phyloP scores from a whole-genome alignment of 2,888 invertebrate genomes.

The Microctonus brassicae region DNA sequence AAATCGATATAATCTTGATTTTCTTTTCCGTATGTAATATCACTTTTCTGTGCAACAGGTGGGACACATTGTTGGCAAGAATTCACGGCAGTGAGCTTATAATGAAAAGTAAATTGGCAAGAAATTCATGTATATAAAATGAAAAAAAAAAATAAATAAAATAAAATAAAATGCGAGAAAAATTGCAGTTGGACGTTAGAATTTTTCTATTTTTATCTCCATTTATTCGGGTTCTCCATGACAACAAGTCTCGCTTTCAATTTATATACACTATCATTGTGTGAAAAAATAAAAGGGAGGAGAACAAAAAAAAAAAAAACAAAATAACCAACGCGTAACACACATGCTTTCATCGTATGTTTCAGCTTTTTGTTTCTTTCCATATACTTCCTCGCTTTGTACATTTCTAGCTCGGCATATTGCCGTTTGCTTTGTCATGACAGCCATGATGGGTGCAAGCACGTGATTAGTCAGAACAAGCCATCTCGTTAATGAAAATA shows the following conservation, averaged over 20 bases:
- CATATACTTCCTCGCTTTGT: neutral
- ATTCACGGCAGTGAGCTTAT: neutral
- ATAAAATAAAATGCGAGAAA: neutral
- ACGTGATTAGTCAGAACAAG: slow-evolving; percentile 38
- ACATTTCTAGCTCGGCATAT: neutral
- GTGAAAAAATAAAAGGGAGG: no score
- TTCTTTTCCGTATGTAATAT: neutral
- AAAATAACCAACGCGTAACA: neutral
- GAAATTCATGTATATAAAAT: neutral
- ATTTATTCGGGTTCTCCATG: neutral
- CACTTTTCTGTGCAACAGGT: neutral
- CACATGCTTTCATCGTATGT: neutral
- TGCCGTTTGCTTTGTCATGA: neutral
- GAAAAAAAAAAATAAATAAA: no score
- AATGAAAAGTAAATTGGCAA: neutral
- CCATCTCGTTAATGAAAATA: slow-evolving; percentile 32
- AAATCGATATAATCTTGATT: neutral
- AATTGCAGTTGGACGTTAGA: neutral
- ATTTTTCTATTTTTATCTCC: neutral
- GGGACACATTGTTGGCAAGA: neutral
- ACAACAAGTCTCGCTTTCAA: neutral
- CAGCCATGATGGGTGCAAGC: slow-evolving; percentile 26
- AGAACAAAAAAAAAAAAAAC: neutral
- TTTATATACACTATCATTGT: no score
- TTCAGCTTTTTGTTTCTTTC: neutral